phyloP scores from a whole-genome alignment of 2,113 vertebrate genomes.

The Ploceus nigricollis region DNA sequence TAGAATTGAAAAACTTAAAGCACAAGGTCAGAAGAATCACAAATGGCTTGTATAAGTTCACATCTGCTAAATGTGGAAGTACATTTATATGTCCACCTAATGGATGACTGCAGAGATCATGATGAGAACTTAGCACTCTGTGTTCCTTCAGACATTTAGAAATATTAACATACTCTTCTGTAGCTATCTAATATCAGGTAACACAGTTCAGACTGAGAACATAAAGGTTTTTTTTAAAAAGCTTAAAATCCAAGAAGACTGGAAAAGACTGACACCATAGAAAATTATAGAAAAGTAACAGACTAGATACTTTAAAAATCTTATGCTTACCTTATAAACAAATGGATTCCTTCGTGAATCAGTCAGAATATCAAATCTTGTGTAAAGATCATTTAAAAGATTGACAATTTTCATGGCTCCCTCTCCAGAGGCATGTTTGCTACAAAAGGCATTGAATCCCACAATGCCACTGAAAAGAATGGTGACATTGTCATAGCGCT shows the following conservation, averaged over 20 bases:
- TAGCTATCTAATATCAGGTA: not conserved
- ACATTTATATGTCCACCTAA: not conserved
- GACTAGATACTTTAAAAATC: not conserved
- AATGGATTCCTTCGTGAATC: slow-evolving; percentile 96
- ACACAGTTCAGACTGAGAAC: not conserved
- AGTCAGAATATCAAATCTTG: slow-evolving; percentile 95
- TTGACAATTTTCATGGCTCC: slow-evolving; percentile 99
- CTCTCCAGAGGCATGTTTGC: slow-evolving; percentile 96
- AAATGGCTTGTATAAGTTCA: not conserved
- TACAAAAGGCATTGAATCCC: slow-evolving; percentile 95
- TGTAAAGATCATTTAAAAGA: slow-evolving; percentile 96
- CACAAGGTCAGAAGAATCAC: not conserved
- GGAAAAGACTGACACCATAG: not conserved
- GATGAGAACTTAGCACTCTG: not conserved
- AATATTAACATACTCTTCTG: not conserved
- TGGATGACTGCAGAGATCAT: not conserved
- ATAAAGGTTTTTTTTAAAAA: not conserved
- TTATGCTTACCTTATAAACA: slow-evolving; percentile 91
- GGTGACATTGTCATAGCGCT: slow-evolving; percentile 95
- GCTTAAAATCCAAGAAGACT: not conserved
- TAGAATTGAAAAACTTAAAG: not conserved
- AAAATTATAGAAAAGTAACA: not conserved
- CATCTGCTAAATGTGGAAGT: not conserved
- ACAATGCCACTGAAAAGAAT: slow-evolving; percentile 98
- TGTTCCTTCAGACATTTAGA: not conserved